Percentiles rank a stretch among this genome's conserved stretches.
These are phyloP conservation scores for Champsocephalus esox DNA, from an alignment of 2,797 vertebrate genomes.

Conservation along the genomic window DNA sequence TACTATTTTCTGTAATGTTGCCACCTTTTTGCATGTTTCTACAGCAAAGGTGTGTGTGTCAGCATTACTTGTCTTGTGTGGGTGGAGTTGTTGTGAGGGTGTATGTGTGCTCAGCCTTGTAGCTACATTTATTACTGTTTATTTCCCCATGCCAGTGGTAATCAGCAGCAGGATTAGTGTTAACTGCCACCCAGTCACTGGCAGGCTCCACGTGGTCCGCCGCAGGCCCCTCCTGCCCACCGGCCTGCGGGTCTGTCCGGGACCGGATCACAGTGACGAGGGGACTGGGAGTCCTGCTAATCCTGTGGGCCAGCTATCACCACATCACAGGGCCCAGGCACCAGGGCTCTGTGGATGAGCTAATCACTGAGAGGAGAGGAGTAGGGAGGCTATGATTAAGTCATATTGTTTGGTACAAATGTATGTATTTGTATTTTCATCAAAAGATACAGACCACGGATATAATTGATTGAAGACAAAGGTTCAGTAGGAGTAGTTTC, in stretches of 20 bases:
- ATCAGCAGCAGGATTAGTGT: constrained; percentile 82
- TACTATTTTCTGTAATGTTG: not conserved
- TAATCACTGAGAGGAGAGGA: constrained; percentile 67
- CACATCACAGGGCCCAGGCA: constrained; percentile 73
- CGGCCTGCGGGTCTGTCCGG: constrained; percentile 42
- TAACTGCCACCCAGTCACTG: constrained; percentile 83
- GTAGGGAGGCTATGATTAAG: too few relatives aligned
- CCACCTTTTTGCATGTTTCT: not conserved
- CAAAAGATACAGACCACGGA: too few relatives aligned
- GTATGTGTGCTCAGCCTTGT: constrained; percentile 59
- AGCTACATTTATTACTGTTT: constrained; percentile 82
- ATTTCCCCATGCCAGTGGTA: constrained; percentile 82
- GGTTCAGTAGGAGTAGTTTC: too few relatives aligned
- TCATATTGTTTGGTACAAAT: too few relatives aligned
- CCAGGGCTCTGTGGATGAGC: constrained; percentile 77
- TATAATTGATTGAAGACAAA: too few relatives aligned
- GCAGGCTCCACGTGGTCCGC: constrained; percentile 71
- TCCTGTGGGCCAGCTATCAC: constrained; percentile 74
- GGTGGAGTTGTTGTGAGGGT: constrained; percentile 43
- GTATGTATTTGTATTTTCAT: too few relatives aligned
- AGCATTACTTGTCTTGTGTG: constrained; percentile 35
- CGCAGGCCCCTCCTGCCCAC: constrained; percentile 51
- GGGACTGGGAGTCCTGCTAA: constrained; percentile 45
- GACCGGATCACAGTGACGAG: constrained; percentile 38
- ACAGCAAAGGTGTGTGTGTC: constrained; percentile 16